phyloP scores from a whole-genome alignment of 2,113 vertebrate genomes.

The Oceanodroma tethys region DNA sequence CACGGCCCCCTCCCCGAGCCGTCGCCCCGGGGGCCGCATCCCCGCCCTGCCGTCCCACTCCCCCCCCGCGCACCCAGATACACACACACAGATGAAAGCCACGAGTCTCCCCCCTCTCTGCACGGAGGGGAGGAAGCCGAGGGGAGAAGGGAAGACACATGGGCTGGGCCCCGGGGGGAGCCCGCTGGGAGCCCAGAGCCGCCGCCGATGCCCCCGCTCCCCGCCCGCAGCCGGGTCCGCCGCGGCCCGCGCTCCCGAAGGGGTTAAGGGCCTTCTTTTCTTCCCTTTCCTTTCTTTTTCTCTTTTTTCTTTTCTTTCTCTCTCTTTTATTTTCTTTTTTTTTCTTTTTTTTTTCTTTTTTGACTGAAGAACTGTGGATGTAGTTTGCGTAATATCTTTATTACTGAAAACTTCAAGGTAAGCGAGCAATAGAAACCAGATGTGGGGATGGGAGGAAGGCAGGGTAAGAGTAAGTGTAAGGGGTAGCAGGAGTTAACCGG shows the following conservation, averaged over 20 bases:
- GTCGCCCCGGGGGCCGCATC: neutral
- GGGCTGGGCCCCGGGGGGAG: neutral
- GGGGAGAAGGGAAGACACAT: neutral
- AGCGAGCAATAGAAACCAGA: slow-evolving; percentile 74
- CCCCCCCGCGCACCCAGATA: neutral
- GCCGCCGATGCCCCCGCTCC: neutral
- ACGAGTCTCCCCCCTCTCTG: neutral
- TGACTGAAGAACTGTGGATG: neutral
- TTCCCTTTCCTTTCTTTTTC: neutral
- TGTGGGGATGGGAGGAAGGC: slow-evolving; percentile 55
- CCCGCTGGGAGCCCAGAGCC: neutral
- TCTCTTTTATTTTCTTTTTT: neutral
- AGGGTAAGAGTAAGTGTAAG: slow-evolving; percentile 19
- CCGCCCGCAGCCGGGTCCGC: neutral
- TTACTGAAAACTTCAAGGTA: slow-evolving; percentile 78
- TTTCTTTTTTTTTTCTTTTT: neutral
- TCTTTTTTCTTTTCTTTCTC: neutral
- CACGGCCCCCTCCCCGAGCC: neutral
- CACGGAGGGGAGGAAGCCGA: neutral
- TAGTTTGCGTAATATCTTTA: slow-evolving; percentile 75
- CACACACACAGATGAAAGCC: neutral
- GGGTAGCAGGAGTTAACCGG: slow-evolving; percentile 50
- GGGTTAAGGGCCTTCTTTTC: slow-evolving; percentile 13
- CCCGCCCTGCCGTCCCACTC: neutral
- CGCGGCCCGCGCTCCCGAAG: neutral